phyloP scores from a whole-genome alignment of 2,888 invertebrate species.

The Polyommatus icarus region DNA sequence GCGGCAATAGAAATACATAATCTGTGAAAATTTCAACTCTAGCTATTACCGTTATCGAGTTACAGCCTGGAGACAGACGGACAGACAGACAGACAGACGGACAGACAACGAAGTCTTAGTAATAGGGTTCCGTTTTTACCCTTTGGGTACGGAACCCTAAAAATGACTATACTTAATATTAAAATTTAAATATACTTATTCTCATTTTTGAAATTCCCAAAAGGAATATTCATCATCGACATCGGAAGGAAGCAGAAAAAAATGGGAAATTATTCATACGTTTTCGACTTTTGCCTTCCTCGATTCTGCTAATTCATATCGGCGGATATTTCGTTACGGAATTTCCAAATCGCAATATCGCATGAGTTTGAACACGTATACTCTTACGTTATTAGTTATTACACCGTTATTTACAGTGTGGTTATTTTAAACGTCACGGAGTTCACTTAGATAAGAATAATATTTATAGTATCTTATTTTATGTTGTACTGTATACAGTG shows the following conservation, averaged over 20 bases:
- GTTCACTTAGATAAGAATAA: slow-evolving; percentile 18
- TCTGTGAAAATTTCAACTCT: too few species aligned
- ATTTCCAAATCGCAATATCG: not conserved
- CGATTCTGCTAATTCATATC: not conserved
- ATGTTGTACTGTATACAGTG: too few species aligned
- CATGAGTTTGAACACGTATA: not conserved
- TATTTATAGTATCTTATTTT: not conserved
- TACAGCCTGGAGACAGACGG: too few species aligned
- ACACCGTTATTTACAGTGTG: not conserved
- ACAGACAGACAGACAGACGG: too few species aligned
- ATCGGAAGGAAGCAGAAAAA: not conserved
- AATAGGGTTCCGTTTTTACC: too few species aligned
- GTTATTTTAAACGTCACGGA: not conserved
- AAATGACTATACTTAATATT: too few species aligned
- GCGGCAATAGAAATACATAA: too few species aligned
- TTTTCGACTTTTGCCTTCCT: not conserved
- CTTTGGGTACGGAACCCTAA: too few species aligned
- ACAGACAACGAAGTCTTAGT: too few species aligned
- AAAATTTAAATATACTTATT: not conserved
- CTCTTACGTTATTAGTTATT: slow-evolving; percentile 22
- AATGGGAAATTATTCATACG: not conserved
- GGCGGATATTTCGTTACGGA: not conserved
- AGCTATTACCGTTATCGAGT: too few species aligned
- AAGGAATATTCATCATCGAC: not conserved
- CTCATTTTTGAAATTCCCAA: not conserved